phyloP scores from a whole-genome alignment of 2,797 vertebrate genomes.

The Channa striata region DNA sequence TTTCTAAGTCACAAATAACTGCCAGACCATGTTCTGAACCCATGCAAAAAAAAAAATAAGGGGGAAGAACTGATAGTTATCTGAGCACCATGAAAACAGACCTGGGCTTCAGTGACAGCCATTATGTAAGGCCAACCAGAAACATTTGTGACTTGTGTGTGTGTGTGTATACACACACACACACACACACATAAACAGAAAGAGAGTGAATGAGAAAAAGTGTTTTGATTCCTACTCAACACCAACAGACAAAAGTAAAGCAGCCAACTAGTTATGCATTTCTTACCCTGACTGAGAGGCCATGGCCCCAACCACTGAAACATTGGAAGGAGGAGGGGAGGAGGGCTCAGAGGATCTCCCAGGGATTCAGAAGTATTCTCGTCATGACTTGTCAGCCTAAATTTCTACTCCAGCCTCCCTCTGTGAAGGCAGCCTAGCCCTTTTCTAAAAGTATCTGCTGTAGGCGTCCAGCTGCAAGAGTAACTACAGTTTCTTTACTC shows the following conservation, averaged over 20 bases:
- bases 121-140: constrained; percentile 20
- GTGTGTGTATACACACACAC: background rate
- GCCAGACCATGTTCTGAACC: constrained; percentile 42
- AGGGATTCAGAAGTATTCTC: constrained; percentile 74
- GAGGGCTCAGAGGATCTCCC: constrained; percentile 77
- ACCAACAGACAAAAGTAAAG: constrained; percentile 52
- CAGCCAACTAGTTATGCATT: constrained; percentile 67
- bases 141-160: constrained; percentile 4
- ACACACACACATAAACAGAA: background rate
- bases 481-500: constrained; percentile 70
- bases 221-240: constrained; percentile 25
- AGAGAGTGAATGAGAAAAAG: background rate
- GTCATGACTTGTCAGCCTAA: constrained; percentile 65
- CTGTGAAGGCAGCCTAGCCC: constrained; percentile 25
- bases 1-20: constrained; percentile 35
- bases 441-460: constrained; percentile 27
- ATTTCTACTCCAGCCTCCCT: constrained; percentile 45
- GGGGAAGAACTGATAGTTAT: constrained; percentile 44
- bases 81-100: constrained; percentile 43
- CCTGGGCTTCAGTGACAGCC: constrained; percentile 36
- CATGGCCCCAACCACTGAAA: constrained; percentile 86
- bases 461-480: constrained; percentile 47
- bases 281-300: constrained; percentile 90
- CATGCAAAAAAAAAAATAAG: constrained; percentile 22
- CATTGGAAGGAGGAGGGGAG: constrained; percentile 84